Percentiles rank a stretch among this genome's conserved stretches.
Evolutionary conservation across 2,113 vertebrate species (phyloP).

Genomic region (Gnathonemus echidnorhynchus): DNA sequence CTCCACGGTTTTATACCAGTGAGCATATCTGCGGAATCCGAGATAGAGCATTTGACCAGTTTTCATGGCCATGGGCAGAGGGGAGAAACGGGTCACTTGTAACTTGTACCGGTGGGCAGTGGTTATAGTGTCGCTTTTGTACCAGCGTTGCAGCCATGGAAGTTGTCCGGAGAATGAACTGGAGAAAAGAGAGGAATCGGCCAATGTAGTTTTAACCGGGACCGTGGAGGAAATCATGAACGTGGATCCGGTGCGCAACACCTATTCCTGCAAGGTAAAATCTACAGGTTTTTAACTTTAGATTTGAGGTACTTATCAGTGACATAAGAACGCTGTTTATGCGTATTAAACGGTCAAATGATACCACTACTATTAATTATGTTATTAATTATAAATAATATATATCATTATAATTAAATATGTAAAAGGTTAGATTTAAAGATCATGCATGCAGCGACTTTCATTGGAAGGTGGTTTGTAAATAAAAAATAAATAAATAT

Average conservation of each 20-base stretch:
- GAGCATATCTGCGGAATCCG: not conserved
- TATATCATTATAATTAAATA: not conserved
- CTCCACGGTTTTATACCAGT: not conserved
- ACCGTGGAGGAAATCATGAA: slow-evolving; percentile 96
- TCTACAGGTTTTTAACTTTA: not conserved
- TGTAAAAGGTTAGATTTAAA: not conserved
- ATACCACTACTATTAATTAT: not conserved
- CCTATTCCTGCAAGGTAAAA: slow-evolving; percentile 91
- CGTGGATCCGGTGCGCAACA: slow-evolving; percentile 91
- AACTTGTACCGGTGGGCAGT: slow-evolving; percentile 47
- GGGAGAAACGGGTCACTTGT: slow-evolving; percentile 32
- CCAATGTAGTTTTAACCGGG: slow-evolving; percentile 87
- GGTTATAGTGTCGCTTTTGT: slow-evolving; percentile 49
- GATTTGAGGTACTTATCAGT: not conserved
- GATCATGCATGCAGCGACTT: not conserved
- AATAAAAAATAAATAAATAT: not conserved
- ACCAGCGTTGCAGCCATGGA: slow-evolving; percentile 47
- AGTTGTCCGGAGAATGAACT: slow-evolving; percentile 79
- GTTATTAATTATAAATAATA: too few species aligned
- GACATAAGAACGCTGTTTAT: not conserved
- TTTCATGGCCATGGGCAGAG: slow-evolving; percentile 44
- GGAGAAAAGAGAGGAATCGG: slow-evolving; percentile 80
- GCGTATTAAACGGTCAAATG: not conserved
- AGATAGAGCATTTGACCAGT: not conserved
- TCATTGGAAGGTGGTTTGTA: not conserved